phyloP scores from a whole-genome alignment of 2,888 invertebrate species.

The Copidosoma aretas region DNA sequence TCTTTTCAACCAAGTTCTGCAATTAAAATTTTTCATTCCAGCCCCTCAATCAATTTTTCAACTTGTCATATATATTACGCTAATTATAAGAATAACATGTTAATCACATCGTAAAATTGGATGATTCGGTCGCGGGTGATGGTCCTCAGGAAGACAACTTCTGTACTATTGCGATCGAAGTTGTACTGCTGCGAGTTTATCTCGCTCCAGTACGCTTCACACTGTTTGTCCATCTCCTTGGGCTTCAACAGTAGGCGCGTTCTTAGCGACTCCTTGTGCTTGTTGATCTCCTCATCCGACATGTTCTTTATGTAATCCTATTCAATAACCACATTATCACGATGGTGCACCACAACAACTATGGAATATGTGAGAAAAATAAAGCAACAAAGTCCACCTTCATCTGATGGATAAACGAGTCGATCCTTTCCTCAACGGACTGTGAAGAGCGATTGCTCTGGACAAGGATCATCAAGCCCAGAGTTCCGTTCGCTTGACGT shows the following conservation, averaged over 20 bases:
- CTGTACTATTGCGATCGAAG: conserved; percentile 85
- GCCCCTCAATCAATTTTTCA: no score
- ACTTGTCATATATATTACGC: background rate
- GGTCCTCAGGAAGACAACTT: conserved; percentile 81
- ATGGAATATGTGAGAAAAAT: background rate
- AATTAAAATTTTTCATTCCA: conserved; percentile 1
- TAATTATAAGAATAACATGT: background rate
- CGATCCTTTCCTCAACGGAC: conserved; percentile 85
- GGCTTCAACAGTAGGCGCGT: conserved; percentile 88
- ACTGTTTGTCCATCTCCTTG: conserved; percentile 79
- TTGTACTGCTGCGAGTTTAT: conserved; percentile 87
- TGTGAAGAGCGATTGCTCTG: conserved; percentile 83
- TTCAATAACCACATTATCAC: no score
- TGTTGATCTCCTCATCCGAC: conserved; percentile 79
- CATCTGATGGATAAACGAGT: conserved; percentile 82
- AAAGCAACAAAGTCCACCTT: conserved; percentile 70
- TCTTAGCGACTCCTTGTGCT: conserved; percentile 83
- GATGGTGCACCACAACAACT: no score
- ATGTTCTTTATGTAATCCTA: conserved; percentile 76
- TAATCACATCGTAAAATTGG: conserved; percentile 77
- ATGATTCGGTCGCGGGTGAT: conserved; percentile 82
- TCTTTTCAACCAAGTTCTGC: conserved; percentile 17
- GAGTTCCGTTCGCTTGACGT: conserved; percentile 81
- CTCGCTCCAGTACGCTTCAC: conserved; percentile 81
- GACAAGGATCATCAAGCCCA: conserved; percentile 81